These are phyloP conservation scores for Caranx ignobilis DNA, from an alignment of 2,113 vertebrate genomes.

Conservation along the genomic window DNA sequence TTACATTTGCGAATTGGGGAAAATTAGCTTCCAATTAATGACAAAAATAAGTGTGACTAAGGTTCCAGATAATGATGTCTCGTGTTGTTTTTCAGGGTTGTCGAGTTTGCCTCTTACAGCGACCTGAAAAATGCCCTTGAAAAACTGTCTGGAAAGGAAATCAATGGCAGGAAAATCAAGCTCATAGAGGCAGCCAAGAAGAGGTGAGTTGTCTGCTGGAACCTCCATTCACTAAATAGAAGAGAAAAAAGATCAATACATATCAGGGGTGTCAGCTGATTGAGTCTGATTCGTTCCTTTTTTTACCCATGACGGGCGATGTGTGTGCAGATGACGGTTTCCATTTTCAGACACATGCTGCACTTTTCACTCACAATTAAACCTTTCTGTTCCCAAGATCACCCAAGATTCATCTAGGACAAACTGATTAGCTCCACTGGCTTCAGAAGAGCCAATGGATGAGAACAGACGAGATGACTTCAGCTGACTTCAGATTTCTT, in stretches of 20 bases:
- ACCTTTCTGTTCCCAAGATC: background rate
- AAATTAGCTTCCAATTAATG: background rate
- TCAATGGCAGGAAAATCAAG: slow-evolving; percentile 98
- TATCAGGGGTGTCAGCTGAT: slow-evolving; percentile 16
- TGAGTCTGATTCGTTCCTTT: background rate
- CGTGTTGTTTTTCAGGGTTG: slow-evolving; percentile 85
- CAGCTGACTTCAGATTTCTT: too few relatives aligned
- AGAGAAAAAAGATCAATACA: background rate
- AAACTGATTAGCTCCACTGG: too few relatives aligned
- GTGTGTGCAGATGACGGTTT: background rate
- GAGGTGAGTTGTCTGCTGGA: slow-evolving; percentile 83
- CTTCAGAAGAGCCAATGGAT: too few relatives aligned
- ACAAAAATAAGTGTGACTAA: background rate
- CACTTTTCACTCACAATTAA: background rate
- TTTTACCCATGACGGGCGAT: background rate
- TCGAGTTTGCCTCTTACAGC: slow-evolving; percentile 97
- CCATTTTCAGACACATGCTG: background rate
- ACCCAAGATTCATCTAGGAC: background rate
- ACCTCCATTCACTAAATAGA: background rate
- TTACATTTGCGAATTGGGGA: background rate
- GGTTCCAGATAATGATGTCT: background rate
- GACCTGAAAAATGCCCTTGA: slow-evolving; percentile 98
- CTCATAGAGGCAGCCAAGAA: slow-evolving; percentile 94
- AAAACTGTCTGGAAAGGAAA: slow-evolving; percentile 97
- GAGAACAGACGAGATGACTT: too few relatives aligned